A percentile compares a stretch with the other conserved stretches of the same genome.
phyloP scores from a whole-genome alignment of 2,888 invertebrate genomes.

The Eumacrocentrus americanus region DNA sequence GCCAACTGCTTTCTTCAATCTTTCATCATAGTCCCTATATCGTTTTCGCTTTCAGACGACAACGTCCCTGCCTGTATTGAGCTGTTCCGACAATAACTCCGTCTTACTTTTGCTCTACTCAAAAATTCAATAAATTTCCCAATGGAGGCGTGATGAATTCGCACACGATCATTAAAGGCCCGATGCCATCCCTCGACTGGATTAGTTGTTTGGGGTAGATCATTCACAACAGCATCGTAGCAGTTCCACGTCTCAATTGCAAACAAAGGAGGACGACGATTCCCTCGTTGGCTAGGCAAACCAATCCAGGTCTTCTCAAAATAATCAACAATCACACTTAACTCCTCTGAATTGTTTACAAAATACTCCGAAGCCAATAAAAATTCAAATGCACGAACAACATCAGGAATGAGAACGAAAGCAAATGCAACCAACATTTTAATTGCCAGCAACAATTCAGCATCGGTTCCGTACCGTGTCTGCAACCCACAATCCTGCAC shows the following conservation, averaged over 20 bases:
- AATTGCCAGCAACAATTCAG: constrained; percentile 14
- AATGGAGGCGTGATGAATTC: background rate
- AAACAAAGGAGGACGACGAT: background rate
- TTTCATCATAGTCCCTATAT: background rate
- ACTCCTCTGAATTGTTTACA: constrained; percentile 10
- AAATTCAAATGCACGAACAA: constrained; percentile 10
- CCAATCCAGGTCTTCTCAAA: constrained; percentile 26
- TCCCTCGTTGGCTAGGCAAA: background rate
- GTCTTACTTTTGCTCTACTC: background rate
- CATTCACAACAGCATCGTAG: background rate
- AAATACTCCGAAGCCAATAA: constrained; percentile 12
- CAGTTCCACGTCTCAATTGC: constrained; percentile 21
- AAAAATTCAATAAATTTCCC: background rate
- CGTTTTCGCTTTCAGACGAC: background rate
- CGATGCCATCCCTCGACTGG: background rate
- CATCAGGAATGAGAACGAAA: constrained; percentile 22
- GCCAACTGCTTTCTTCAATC: too few species aligned
- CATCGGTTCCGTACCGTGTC: constrained; percentile 14
- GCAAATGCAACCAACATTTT: constrained; percentile 24
- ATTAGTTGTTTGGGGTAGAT: background rate
- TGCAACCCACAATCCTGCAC: constrained; percentile 6
- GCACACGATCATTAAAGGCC: background rate
- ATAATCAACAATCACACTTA: constrained; percentile 13
- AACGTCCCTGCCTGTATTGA: background rate
- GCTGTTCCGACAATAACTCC: background rate